These are phyloP conservation scores for Iselma pallidipennis DNA, from an alignment of 2,888 invertebrate genomes.

Conservation along the genomic window DNA sequence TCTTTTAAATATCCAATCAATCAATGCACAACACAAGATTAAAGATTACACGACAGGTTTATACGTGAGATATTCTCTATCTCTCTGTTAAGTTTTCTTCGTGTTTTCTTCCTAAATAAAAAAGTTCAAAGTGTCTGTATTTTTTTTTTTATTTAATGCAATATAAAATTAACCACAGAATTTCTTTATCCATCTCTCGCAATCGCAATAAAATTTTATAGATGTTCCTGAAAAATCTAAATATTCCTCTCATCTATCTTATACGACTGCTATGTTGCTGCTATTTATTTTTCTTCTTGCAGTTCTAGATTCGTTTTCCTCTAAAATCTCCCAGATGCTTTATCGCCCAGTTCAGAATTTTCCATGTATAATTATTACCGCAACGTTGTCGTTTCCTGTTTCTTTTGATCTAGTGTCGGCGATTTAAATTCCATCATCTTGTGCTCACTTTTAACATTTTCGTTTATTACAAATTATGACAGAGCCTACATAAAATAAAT, in stretches of 20 bases:
- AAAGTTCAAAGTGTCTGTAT: no score
- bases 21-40: not conserved
- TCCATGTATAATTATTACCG: not conserved
- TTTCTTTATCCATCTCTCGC: no score
- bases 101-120: not conserved
- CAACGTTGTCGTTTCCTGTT: not conserved
- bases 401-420: slow-evolving; percentile 1
- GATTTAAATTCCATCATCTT: not conserved
- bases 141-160: no score
- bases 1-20: not conserved
- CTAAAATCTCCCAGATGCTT: no score
- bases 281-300: no score
- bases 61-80: not conserved
- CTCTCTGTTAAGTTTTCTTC: no score
- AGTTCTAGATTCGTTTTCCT: no score
- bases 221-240: no score
- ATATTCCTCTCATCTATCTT: no score
- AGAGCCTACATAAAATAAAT: not conserved
- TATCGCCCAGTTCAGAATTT: not conserved
- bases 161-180: no score
- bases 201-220: no score
- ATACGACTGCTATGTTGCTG: no score
- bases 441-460: not conserved
- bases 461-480: slow-evolving; percentile 1
- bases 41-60: not conserved